Evolutionary conservation across 2,113 vertebrate genomes (phyloP).

Genomic region (Tachysurus vachellii): DNA sequence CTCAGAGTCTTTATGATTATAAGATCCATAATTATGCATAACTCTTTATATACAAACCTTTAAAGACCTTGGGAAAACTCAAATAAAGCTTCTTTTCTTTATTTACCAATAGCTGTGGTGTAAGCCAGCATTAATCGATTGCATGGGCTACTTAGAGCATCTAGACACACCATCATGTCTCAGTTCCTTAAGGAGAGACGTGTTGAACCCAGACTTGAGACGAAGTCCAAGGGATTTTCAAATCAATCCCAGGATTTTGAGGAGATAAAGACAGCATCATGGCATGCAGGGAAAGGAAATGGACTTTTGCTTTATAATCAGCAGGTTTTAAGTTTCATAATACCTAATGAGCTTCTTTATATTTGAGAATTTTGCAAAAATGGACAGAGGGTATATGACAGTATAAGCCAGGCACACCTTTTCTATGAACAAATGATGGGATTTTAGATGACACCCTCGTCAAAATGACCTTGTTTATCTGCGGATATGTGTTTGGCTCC

Average conservation of each 20-base stretch:
- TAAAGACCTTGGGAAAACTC: conserved; percentile 51
- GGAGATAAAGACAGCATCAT: not conserved
- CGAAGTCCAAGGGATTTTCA: not conserved
- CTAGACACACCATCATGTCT: not conserved
- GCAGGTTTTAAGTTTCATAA: not conserved
- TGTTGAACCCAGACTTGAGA: not conserved
- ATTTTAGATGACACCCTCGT: conserved; percentile 35
- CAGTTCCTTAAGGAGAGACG: not conserved
- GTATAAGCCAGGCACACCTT: not conserved
- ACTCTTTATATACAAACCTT: conserved; percentile 39
- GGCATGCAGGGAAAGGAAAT: not conserved
- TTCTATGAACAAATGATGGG: conserved; percentile 22
- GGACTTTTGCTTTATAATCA: not conserved
- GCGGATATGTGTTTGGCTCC: conserved; percentile 35
- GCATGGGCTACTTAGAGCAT: not conserved
- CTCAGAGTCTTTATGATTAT: conserved; percentile 8
- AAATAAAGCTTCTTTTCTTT: conserved; percentile 24
- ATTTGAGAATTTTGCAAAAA: not conserved
- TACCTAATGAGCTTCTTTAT: conserved; percentile 1
- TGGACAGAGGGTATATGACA: not conserved
- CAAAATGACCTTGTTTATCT: conserved; percentile 52
- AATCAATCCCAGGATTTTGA: conserved; percentile 9
- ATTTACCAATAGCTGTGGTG: conserved; percentile 37
- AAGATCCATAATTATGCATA: conserved; percentile 48
- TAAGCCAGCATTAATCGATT: conserved; percentile 47